phyloP scores from a whole-genome alignment of 2,113 vertebrate species.

The Mandrillus leucophaeus region DNA sequence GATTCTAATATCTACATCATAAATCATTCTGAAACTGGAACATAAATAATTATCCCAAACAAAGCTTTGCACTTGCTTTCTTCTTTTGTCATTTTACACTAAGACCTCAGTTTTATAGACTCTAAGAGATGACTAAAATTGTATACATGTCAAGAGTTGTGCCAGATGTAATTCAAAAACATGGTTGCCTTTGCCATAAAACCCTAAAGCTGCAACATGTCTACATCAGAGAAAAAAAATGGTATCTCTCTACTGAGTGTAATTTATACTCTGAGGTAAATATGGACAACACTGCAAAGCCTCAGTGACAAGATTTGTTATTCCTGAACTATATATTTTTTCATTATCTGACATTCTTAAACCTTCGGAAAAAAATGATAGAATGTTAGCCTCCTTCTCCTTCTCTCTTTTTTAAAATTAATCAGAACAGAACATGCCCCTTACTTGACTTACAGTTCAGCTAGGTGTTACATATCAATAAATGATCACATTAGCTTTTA shows the following conservation, averaged over 20 bases:
- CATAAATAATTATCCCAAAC: not conserved
- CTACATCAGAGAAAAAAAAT: not conserved
- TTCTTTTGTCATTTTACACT: not conserved
- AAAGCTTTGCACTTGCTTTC: not conserved
- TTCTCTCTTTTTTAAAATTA: not conserved
- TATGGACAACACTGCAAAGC: not conserved
- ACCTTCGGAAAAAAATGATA: not conserved
- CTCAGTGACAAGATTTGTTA: not conserved
- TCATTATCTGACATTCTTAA: not conserved
- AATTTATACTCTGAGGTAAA: not conserved
- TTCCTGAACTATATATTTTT: not conserved
- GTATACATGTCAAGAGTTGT: not conserved
- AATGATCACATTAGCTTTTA: slow-evolving; percentile 57
- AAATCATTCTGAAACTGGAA: not conserved
- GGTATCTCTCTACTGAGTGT: not conserved
- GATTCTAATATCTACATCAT: not conserved
- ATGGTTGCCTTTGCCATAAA: not conserved
- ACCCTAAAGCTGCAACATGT: not conserved
- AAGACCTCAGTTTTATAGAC: not conserved
- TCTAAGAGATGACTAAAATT: not conserved
- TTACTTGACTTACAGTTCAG: slow-evolving; percentile 58
- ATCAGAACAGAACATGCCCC: not conserved
- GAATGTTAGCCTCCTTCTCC: not conserved
- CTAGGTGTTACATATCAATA: slow-evolving; percentile 47
- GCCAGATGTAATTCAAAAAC: not conserved